Conservation (phyloP, 2,113 vertebrate genomes). For the Origma solitaria region DNA sequence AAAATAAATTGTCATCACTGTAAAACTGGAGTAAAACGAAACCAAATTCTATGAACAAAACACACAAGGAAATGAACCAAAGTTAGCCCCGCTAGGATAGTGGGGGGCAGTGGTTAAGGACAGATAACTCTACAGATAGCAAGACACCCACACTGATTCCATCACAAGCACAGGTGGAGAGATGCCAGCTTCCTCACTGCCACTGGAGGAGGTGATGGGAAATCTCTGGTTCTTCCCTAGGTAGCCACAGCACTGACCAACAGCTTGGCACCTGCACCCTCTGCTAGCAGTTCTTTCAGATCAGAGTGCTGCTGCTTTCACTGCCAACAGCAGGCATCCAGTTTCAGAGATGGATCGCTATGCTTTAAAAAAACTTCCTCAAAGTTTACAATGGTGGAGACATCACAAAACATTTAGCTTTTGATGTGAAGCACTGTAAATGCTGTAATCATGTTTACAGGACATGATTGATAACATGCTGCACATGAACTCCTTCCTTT, state of each 20-base stretch:
- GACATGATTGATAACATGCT: conserved; percentile 13
- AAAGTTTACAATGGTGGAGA: neutral
- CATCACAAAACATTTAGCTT: conserved; percentile 9
- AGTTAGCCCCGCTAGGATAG: neutral
- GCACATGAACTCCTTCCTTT: neutral
- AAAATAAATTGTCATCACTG: neutral
- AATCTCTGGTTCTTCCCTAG: neutral
- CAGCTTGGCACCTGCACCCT: neutral
- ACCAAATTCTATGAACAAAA: neutral
- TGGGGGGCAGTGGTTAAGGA: neutral
- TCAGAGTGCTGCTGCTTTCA: neutral
- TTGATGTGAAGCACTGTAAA: conserved; percentile 36
- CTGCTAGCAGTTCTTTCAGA: neutral
- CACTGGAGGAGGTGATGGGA: neutral
- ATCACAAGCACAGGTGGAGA: neutral
- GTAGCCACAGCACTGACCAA: neutral
- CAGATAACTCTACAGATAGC: neutral
- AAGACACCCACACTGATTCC: neutral
- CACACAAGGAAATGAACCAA: neutral
- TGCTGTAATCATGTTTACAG: conserved; percentile 14
- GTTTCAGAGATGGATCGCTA: neutral
- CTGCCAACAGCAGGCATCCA: neutral
- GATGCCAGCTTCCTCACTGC: neutral
- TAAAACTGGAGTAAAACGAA: neutral
- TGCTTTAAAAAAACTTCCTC: neutral